Conservation (phyloP, 1,140 invertebrate species). For the Papilio polyxenes region DNA sequence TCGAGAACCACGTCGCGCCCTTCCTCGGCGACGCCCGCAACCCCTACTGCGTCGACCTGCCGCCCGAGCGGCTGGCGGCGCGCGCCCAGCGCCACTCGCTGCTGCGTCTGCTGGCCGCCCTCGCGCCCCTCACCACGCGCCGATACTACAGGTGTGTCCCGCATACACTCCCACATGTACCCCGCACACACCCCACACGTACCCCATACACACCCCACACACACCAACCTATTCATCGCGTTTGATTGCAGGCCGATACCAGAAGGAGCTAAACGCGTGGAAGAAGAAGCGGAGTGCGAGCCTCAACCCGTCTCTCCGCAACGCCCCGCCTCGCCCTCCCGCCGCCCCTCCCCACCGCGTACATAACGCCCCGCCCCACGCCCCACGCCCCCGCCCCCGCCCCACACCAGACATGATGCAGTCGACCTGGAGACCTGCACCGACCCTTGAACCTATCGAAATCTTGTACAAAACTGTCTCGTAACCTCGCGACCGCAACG, state of each 20-base stretch:
- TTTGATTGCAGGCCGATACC: slow-evolving; percentile 48
- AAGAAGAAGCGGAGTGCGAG: slow-evolving; percentile 49
- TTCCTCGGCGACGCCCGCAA: slow-evolving; percentile 71
- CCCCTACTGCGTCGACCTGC: slow-evolving; percentile 73
- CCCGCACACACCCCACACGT: background rate
- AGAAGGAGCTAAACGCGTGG: slow-evolving; percentile 47
- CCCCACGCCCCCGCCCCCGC: too few species aligned
- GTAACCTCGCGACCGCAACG: background rate
- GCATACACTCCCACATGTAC: background rate
- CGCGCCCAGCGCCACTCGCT: slow-evolving; percentile 60
- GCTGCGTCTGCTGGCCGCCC: slow-evolving; percentile 63
- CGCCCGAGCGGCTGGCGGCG: slow-evolving; percentile 54
- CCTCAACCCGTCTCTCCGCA: background rate
- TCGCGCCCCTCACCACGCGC: slow-evolving; percentile 62
- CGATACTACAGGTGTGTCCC: slow-evolving; percentile 59
- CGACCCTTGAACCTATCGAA: background rate
- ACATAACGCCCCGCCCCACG: too few species aligned
- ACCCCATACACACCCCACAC: too few species aligned
- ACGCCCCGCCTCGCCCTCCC: background rate
- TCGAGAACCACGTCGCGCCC: slow-evolving; percentile 66
- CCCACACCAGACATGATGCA: too few species aligned
- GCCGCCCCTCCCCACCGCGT: background rate
- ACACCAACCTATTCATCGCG: background rate
- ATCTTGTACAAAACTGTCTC: background rate
- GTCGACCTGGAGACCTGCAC: too few species aligned